Base-by-base conservation (phyloP, 2,888 invertebrate genomes). In the Caradrina kadenii region DNA sequence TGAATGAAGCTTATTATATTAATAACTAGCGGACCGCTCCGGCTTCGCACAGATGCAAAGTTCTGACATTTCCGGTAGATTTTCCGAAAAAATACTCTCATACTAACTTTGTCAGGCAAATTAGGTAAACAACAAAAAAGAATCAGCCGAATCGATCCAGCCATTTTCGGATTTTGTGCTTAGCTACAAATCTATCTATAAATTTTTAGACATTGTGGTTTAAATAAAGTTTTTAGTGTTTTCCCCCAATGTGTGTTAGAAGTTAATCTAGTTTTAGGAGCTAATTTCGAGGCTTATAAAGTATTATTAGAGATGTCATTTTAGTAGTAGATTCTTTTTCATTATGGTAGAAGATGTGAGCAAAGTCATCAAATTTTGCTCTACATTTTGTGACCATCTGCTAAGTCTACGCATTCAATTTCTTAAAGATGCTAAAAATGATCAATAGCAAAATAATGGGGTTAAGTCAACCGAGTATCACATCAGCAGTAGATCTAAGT, bases 1-100 rank as follows among this genome's bases (percentile, higher is more conserved):
- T 74, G 73, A 70, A 64, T 69, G 60, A 72, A 72, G 59, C 65
- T 45, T 64, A 75, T 67, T 66, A 54, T n/a, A 63, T 67, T 67
- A 53, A 58, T 79, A 55, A 65, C 26, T 26, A 26, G 26, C 26
- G 26, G 4, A 26, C 26, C 26, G 4, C 26, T 4, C 26, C 26
- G 4, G 26, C 26, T 26, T 26, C 26, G 26, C 4, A 26, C 26
- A 26, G 2, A 4, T 26, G 26, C 26, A 2, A 26, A 26, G 2
- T 26, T 26, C 26, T 4, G 26, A 26, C 4, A 26, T 4, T 2
- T 26, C 26, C 26, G 26, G 26, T 26, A 4, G 4, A 26, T 26
- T 26, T 26, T 26, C 26, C 26, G n/a, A 26, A 26, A 26, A 26
- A 26, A 26, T 26, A 26, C 4, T 4, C 4, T 26, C n/a, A n/a